Conservation (phyloP, 2,113 vertebrate genomes). For the Pygoscelis antarcticus region DNA sequence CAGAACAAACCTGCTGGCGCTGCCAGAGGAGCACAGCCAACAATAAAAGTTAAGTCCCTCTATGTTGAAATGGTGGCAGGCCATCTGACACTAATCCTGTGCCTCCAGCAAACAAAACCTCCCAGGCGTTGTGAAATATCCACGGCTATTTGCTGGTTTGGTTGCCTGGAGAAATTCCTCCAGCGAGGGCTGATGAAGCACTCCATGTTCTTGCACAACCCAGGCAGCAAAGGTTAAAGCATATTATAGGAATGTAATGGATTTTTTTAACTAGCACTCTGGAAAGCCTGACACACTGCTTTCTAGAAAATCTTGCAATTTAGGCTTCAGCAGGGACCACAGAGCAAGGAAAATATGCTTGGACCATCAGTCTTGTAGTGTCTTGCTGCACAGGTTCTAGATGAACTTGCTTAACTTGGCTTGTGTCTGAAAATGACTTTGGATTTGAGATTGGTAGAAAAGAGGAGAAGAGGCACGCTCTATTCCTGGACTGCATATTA, state of each 20-base stretch:
- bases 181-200: neutral
- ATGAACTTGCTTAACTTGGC: neutral
- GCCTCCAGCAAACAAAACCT: conserved; percentile 16
- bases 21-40: neutral
- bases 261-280: neutral
- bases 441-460: conserved; percentile 24
- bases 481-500: conserved; percentile 66
- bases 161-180: conserved; percentile 14
- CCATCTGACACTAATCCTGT: conserved; percentile 11
- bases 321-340: neutral
- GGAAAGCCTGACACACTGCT: neutral
- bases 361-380: neutral
- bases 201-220: neutral
- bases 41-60: neutral
- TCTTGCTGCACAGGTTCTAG: conserved; percentile 15
- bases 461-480: conserved; percentile 46
- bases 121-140: neutral
- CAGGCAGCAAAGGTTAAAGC: conserved; percentile 28
- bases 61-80: neutral
- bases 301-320: conserved; percentile 35
- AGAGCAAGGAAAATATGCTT: conserved; percentile 35
- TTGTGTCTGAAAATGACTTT: neutral
- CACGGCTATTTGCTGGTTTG: neutral
- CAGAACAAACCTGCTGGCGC: neutral
- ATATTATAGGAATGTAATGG: neutral